Conservation (phyloP, 2,113 vertebrate species). For the Anthoscopus minutus region DNA sequence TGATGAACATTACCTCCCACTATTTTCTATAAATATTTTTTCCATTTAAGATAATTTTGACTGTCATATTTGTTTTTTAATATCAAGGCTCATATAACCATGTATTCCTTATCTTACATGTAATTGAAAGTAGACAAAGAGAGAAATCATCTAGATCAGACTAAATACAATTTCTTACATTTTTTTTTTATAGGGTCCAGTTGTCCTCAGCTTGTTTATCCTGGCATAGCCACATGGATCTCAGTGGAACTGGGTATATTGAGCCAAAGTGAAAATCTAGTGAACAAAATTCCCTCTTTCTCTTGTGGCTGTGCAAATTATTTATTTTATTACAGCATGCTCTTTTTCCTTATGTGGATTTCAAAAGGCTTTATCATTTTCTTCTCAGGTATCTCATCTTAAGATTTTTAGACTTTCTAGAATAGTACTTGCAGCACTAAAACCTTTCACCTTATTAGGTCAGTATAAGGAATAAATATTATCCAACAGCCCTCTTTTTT, state of each 20-base stretch:
- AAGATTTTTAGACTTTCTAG: not conserved
- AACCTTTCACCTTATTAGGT: not conserved
- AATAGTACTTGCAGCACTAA: not conserved
- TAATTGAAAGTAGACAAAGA: not conserved
- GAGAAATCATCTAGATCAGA: not conserved
- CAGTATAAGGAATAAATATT: not conserved
- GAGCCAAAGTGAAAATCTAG: not conserved
- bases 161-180: not conserved
- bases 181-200: not conserved
- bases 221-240: not conserved
- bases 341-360: not conserved
- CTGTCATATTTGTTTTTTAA: not conserved
- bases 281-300: not conserved
- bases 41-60: not conserved
- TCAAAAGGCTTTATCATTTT: not conserved
- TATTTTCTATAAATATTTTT: not conserved
- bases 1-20: not conserved
- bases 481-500: not conserved
- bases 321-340: not conserved
- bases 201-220: not conserved
- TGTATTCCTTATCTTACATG: not conserved
- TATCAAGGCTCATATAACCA: not conserved
- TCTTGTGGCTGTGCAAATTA: not conserved
- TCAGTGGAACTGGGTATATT: not conserved
- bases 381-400: not conserved